Evolutionary conservation across 2,888 invertebrate species (phyloP).

Genomic region (Esperia sulphurella): DNA sequence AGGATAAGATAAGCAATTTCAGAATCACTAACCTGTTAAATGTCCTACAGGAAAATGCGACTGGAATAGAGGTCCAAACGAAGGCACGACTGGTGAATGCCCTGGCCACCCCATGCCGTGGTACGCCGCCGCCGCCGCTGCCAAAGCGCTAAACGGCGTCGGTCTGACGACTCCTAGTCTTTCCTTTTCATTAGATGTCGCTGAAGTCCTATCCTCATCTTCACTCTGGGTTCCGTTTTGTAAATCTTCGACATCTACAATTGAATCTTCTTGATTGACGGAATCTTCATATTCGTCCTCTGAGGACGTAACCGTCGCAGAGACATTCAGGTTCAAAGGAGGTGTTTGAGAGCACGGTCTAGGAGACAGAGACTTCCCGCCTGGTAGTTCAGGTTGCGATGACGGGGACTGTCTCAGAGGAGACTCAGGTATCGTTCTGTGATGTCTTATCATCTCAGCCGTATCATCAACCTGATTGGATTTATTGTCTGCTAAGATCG

Average conservation of each 20-base stretch:
- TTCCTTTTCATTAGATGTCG: conserved; percentile 44
- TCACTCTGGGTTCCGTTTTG: conserved; percentile 77
- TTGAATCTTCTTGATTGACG: conserved; percentile 83
- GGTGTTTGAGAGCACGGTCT: conserved; percentile 65
- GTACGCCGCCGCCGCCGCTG: conserved; percentile 85
- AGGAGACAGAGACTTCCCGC: conserved; percentile 58
- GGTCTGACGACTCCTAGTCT: conserved; percentile 83
- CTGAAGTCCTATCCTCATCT: conserved; percentile 59
- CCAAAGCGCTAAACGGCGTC: conserved; percentile 85
- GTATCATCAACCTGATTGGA: conserved; percentile 72
- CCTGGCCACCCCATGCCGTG: conserved; percentile 81
- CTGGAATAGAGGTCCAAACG: conserved; percentile 83
- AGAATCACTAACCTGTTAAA: conserved; percentile 57
- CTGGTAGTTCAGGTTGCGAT: conserved; percentile 69
- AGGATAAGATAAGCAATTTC: too few relatives aligned
- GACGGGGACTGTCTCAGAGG: conserved; percentile 68
- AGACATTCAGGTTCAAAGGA: conserved; percentile 70
- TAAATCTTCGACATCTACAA: conserved; percentile 90
- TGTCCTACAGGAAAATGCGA: conserved; percentile 79
- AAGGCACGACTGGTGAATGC: conserved; percentile 77
- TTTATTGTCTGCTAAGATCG: conserved; percentile 90
- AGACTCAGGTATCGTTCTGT: conserved; percentile 71
- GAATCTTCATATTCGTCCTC: conserved; percentile 85
- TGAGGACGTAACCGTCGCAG: conserved; percentile 72
- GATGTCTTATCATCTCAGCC: conserved; percentile 72